phyloP scores from a whole-genome alignment of 2,113 vertebrate genomes.

The Rafetus swinhoei region DNA sequence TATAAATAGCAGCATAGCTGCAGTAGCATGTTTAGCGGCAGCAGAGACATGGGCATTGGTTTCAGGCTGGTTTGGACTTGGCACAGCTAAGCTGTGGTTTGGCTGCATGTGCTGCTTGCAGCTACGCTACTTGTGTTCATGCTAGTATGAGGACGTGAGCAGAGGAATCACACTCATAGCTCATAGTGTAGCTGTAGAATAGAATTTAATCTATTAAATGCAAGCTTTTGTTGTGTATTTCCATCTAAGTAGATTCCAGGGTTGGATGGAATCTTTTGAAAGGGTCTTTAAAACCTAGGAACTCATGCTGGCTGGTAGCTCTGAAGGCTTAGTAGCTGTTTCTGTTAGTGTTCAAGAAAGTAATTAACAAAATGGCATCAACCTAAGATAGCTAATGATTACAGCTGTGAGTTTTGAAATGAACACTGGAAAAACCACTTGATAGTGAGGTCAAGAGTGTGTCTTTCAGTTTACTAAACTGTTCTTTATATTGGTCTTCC shows the following conservation, averaged over 20 bases:
- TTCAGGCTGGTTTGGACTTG: not conserved
- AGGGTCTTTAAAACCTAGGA: not conserved
- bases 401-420: conserved; percentile 20
- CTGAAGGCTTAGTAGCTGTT: accelerated
- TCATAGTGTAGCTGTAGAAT: not conserved
- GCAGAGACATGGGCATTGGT: not conserved
- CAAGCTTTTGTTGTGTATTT: not conserved
- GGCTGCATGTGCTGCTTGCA: not conserved
- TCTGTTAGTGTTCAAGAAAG: not conserved
- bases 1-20: not conserved
- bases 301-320: not conserved
- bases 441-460: accelerated
- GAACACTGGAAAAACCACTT: not conserved
- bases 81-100: not conserved
- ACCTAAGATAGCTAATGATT: not conserved
- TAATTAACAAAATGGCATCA: not conserved
- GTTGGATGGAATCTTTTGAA: not conserved
- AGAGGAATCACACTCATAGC: not conserved
- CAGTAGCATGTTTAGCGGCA: not conserved
- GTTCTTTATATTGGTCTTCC: not conserved
- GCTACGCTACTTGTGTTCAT: not conserved
- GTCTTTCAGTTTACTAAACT: not conserved
- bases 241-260: not conserved
- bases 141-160: not conserved
- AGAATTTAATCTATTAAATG: not conserved